Conservation (phyloP, 1,140 invertebrate species). For the Cephus cinctus region DNA sequence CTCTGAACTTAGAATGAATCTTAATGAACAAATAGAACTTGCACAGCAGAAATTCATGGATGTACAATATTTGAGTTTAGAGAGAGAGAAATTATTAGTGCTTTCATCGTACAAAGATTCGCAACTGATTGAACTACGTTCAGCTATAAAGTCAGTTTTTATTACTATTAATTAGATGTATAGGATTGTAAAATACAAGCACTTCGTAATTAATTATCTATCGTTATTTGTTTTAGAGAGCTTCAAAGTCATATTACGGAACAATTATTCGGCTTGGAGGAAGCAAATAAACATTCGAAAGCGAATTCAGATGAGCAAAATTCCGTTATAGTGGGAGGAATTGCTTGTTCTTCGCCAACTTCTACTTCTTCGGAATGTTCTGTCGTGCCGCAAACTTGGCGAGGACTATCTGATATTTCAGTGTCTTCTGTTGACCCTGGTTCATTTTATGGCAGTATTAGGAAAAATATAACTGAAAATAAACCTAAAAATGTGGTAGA, state of each 20-base stretch:
- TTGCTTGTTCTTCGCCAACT: slow-evolving; percentile 27
- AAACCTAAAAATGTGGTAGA: background rate
- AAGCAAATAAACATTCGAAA: slow-evolving; percentile 9
- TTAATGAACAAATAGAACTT: slow-evolving; percentile 26
- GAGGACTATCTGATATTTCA: slow-evolving; percentile 23
- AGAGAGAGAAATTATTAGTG: slow-evolving; percentile 28
- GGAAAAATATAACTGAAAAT: background rate
- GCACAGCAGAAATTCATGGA: slow-evolving; percentile 21
- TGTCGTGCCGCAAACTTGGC: slow-evolving; percentile 16
- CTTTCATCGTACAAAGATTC: slow-evolving; percentile 27
- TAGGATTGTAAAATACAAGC: background rate
- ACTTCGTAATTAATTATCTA: slow-evolving; percentile 6
- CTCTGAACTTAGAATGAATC: slow-evolving; percentile 16
- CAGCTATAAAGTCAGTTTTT: slow-evolving; percentile 27
- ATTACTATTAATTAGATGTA: slow-evolving; percentile 1
- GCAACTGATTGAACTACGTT: slow-evolving; percentile 20
- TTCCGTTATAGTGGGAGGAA: slow-evolving; percentile 19
- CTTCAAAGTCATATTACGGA: slow-evolving; percentile 27
- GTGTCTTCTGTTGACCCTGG: slow-evolving; percentile 10
- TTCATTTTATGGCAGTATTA: background rate
- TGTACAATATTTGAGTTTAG: slow-evolving; percentile 24
- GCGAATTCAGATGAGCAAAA: slow-evolving; percentile 15
- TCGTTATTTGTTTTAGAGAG: slow-evolving; percentile 24
- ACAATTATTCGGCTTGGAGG: slow-evolving; percentile 19
- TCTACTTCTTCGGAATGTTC: slow-evolving; percentile 21